Evolutionary conservation across 2,888 invertebrate species (phyloP).

Genomic region (Macrophya annulata): DNA sequence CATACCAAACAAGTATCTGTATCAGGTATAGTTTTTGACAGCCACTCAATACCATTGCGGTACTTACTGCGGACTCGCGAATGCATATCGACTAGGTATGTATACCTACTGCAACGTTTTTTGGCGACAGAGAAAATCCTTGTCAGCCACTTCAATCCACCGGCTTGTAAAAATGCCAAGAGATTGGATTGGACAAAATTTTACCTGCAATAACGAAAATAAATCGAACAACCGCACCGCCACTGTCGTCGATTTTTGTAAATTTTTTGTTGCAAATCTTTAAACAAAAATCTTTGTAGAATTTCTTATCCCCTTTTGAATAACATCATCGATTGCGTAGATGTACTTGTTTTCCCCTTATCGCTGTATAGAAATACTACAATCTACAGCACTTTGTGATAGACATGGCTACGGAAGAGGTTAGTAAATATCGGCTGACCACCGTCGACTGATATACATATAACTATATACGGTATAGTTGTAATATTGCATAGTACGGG

Average conservation of each 20-base stretch:
- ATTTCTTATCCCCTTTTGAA: background rate
- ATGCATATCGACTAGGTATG: slow-evolving; percentile 8
- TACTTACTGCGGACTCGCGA: slow-evolving; percentile 26
- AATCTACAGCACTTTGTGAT: background rate
- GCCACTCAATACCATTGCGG: slow-evolving; percentile 44
- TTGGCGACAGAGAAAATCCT: slow-evolving; percentile 34
- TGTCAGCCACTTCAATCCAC: slow-evolving; percentile 36
- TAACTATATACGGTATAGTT: background rate
- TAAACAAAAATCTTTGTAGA: background rate
- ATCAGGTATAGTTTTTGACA: slow-evolving; percentile 24
- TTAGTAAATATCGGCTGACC: slow-evolving; percentile 38
- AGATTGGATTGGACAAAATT: slow-evolving; percentile 43
- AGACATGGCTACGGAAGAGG: slow-evolving; percentile 31
- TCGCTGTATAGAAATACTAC: background rate
- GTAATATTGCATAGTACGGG: background rate
- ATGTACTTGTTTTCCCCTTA: background rate
- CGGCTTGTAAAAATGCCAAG: slow-evolving; percentile 32
- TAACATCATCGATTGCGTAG: background rate
- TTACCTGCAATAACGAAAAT: background rate
- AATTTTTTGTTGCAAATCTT: background rate
- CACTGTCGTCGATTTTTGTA: background rate
- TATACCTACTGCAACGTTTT: background rate
- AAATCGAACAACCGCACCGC: background rate
- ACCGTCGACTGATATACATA: background rate
- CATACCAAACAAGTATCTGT: background rate